Percentiles rank a stretch among this genome's conserved stretches.
phyloP scores from a whole-genome alignment of 2,113 vertebrate genomes.

The Nibea coibor region DNA sequence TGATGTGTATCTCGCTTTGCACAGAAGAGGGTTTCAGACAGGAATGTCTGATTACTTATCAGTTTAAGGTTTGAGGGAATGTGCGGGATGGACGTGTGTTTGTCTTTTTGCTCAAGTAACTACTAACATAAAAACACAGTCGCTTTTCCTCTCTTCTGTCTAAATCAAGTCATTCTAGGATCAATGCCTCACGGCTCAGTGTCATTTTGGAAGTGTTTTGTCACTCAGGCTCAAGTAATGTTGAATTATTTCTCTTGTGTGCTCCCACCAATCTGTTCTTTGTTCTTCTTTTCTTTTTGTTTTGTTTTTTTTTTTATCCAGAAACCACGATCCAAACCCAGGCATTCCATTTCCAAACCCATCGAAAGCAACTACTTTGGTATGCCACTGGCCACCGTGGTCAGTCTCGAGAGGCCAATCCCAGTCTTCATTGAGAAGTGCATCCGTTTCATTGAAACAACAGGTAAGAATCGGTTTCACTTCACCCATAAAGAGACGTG shows the following conservation, averaged over 20 bases:
- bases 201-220: conserved; percentile 20
- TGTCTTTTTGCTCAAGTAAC: neutral
- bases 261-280: conserved; percentile 1
- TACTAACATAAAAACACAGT: conserved; percentile 25
- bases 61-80: conserved; percentile 48
- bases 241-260: conserved; percentile 8
- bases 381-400: conserved; percentile 87
- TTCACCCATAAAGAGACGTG: neutral
- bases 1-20: conserved; percentile 55
- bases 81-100: conserved; percentile 29
- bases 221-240: conserved; percentile 19
- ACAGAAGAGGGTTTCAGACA: conserved; percentile 44
- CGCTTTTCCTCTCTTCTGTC: neutral
- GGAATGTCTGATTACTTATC: conserved; percentile 68
- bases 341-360: conserved; percentile 92
- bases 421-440: conserved; percentile 96
- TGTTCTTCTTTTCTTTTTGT: conserved; percentile 43
- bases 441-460: conserved; percentile 94
- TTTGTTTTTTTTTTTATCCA: conserved; percentile 55
- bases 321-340: conserved; percentile 91
- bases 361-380: conserved; percentile 96
- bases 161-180: conserved; percentile 24
- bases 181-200: neutral
- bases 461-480: conserved; percentile 81
- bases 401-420: conserved; percentile 89